Conservation (phyloP, 2,888 invertebrate genomes). For the Cynaeus angustus region DNA sequence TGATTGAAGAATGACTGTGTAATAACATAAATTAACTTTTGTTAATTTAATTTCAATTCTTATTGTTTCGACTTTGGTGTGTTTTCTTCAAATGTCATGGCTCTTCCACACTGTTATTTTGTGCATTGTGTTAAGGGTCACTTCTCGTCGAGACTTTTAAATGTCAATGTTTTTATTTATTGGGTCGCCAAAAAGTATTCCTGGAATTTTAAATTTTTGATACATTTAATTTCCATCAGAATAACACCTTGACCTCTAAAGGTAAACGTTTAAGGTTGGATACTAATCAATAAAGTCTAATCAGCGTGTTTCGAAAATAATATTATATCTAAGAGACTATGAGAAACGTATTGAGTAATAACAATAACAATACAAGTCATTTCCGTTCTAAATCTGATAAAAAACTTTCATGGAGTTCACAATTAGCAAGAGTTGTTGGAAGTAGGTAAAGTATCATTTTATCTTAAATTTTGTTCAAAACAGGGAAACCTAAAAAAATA, state of each 20-base stretch:
- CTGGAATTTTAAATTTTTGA: not conserved
- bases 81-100: constrained; percentile 38
- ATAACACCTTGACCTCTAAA: constrained; percentile 16
- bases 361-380: too few relatives aligned
- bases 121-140: constrained; percentile 39
- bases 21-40: not conserved
- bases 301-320: too few relatives aligned
- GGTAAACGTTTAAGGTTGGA: not conserved
- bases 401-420: too few relatives aligned
- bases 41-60: not conserved
- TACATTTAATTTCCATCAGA: not conserved
- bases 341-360: too few relatives aligned
- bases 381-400: too few relatives aligned
- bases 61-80: constrained; percentile 23
- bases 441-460: too few relatives aligned
- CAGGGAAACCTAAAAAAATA: too few relatives aligned
- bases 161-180: constrained; percentile 32
- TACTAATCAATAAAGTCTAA: too few relatives aligned
- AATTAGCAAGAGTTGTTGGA: too few relatives aligned
- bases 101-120: constrained; percentile 13
- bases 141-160: constrained; percentile 28
- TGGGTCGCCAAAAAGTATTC: not conserved
- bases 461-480: too few relatives aligned
- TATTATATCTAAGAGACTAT: too few relatives aligned
- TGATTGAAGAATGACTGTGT: too few relatives aligned